Evolutionary conservation across 2,797 vertebrate species (phyloP), one percentile per base, ranked within the genome.

Genomic region (Etheostoma perlongum): DNA sequence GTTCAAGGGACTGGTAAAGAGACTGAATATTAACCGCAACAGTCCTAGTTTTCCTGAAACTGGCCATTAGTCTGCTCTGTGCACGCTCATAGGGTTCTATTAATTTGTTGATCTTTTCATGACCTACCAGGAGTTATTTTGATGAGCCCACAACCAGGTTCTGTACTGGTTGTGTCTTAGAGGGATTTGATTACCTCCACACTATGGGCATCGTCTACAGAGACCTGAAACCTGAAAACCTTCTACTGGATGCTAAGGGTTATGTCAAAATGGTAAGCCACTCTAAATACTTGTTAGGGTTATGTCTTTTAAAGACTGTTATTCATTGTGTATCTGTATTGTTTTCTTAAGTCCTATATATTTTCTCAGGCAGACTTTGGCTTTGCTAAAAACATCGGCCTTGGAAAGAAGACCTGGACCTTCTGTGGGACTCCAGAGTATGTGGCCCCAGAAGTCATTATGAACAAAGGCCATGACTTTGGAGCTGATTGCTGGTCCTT

Each of bases 361-460:
- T 76, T 54, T 61, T 53, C 62, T 36, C 51, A 96, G 95, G 91
- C 92, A 67, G 95, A 96, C 82, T 95, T 96, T 83, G 95, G 95
- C 33, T 96, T 96, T 82, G 95, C 95, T 7, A 96, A 96, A 82
- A 91, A 83, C 73, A 94, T 96, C 6, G 94, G 94, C 3, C 82
- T 88, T 19, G 95, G 95, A 46, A 95, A 94, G 86, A 95, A 96
- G 84, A 95, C 95, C 0, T 96, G 95, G 95, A 96, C 95, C 0
- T 96, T 96, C 86, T 96, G 95, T 72, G 95, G 95, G 19, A 96
- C 95, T 5, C 95, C 95, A 0, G 95, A 96, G 79, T 96, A 96
- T 23, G 95, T 96, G 81, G 94, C 95, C 47, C 95, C 95, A 18
- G 95, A 96, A 82, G 93, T 96, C 65, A 95, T 96, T 63, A 89